Conservation (phyloP, 2,113 vertebrate genomes). For the Oncorhynchus nerka region DNA sequence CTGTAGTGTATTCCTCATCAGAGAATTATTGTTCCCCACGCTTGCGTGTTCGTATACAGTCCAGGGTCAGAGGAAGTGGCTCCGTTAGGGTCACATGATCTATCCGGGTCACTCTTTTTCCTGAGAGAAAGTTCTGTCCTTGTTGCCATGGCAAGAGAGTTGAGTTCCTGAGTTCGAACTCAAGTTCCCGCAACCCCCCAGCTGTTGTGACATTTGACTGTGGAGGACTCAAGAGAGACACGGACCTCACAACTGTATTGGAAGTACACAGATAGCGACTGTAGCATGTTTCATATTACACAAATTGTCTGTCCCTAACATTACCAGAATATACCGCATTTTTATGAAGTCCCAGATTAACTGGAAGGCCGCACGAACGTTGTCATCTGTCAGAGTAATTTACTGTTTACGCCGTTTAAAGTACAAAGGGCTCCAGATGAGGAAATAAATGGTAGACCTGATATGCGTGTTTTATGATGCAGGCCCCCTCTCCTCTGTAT, state of each 20-base stretch:
- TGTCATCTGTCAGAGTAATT: too few species aligned
- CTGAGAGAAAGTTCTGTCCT: conserved; percentile 55
- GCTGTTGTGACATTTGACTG: conserved; percentile 12
- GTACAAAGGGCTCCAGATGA: too few species aligned
- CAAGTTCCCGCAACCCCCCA: conserved; percentile 59
- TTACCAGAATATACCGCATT: too few species aligned
- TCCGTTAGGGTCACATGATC: conserved; percentile 5
- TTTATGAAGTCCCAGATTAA: too few species aligned
- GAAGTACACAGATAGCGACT: not conserved
- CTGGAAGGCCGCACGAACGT: too few species aligned
- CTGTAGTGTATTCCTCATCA: not conserved
- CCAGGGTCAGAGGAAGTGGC: conserved; percentile 26
- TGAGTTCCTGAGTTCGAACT: conserved; percentile 10
- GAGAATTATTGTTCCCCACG: not conserved
- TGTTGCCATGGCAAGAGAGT: conserved; percentile 8
- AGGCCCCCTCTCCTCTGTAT: not conserved
- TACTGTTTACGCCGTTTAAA: too few species aligned
- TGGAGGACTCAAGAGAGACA: conserved; percentile 35
- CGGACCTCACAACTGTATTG: not conserved
- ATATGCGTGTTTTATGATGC: not conserved
- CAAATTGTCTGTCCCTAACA: too few species aligned
- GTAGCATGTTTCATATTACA: too few species aligned
- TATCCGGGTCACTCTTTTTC: conserved; percentile 44
- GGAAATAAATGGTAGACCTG: not conserved
- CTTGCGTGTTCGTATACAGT: not conserved